Evolutionary conservation across 1,140 invertebrate genomes (phyloP).

Genomic region (Meloidogyne hapla): DNA sequence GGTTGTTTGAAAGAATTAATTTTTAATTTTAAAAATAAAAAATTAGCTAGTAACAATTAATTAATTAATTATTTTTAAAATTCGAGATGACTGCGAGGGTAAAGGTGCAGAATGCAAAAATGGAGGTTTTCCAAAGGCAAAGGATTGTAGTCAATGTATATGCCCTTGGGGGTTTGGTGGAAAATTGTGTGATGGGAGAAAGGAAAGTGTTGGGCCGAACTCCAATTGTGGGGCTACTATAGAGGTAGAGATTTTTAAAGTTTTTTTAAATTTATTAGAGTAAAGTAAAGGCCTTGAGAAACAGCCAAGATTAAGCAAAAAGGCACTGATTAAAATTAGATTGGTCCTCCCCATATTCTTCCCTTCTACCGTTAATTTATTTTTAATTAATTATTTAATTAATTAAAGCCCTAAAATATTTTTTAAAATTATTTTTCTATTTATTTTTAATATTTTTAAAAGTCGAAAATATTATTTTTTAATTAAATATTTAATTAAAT

Average conservation of each 20-base stretch:
- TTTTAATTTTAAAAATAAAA: constrained; percentile 14
- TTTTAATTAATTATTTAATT: too few relatives aligned
- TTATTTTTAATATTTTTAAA: too few relatives aligned
- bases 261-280: too few relatives aligned
- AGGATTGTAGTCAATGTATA: constrained; percentile 30
- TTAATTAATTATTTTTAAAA: not conserved
- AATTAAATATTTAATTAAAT: too few relatives aligned
- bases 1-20: constrained; percentile 10
- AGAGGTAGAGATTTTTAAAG: not conserved
- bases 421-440: too few relatives aligned
- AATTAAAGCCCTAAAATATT: too few relatives aligned
- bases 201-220: not conserved
- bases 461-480: too few relatives aligned
- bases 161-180: constrained; percentile 38
- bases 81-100: not conserved
- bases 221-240: not conserved
- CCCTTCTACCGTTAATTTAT: too few relatives aligned
- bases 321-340: too few relatives aligned
- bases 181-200: constrained; percentile 6
- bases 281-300: too few relatives aligned
- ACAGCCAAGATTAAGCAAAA: too few relatives aligned
- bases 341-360: too few relatives aligned
- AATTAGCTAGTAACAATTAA: not conserved
- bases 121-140: constrained; percentile 33
- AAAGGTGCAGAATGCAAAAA: constrained; percentile 27